These are phyloP conservation scores for Phrynocephalus guinanensis DNA, from an alignment of 2,797 vertebrate genomes.

Conservation along the genomic window DNA sequence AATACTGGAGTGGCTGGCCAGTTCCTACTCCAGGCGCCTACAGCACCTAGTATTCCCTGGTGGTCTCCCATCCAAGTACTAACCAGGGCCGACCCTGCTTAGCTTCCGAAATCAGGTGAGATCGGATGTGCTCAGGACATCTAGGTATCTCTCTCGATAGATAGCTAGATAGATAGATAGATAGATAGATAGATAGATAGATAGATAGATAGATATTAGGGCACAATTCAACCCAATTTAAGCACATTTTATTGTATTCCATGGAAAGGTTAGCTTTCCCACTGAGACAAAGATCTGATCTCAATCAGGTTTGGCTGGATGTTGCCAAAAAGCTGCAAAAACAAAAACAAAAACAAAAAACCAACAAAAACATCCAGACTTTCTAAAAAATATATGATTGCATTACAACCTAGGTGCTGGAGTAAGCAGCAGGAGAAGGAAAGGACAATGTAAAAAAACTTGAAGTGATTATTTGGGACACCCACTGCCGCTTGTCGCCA, in stretches of 20 bases:
- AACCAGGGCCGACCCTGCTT: too few relatives aligned
- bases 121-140: too few relatives aligned
- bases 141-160: too few relatives aligned
- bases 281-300: neutral
- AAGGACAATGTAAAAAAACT: neutral
- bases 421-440: neutral
- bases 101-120: too few relatives aligned
- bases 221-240: neutral
- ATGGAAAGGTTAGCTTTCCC: neutral
- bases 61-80: too few relatives aligned
- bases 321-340: neutral
- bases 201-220: too few relatives aligned
- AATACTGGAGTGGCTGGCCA: too few relatives aligned
- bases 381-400: neutral
- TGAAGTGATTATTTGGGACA: neutral
- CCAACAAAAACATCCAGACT: neutral
- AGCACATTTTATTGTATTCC: neutral
- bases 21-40: too few relatives aligned
- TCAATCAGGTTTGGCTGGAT: neutral
- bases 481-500: neutral
- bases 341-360: neutral
- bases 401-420: neutral
- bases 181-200: too few relatives aligned
- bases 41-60: too few relatives aligned
- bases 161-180: too few relatives aligned